Evolutionary conservation across 2,797 vertebrate species (phyloP).

Genomic region (Characodon lateralis): DNA sequence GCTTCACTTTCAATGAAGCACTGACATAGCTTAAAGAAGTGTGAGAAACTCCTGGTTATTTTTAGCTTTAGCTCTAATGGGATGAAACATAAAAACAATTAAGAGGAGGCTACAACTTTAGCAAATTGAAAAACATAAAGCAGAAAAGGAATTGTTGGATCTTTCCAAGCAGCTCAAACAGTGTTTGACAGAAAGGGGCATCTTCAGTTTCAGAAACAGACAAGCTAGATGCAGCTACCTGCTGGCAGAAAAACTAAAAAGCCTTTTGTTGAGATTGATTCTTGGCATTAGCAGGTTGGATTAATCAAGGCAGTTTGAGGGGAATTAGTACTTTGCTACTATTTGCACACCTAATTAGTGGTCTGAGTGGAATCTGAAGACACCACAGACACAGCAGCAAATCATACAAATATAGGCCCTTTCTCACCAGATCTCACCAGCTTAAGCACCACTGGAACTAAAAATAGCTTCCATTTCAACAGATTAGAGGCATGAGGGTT

Average conservation of each 20-base stretch:
- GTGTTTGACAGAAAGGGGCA: constrained; percentile 18
- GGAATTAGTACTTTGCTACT: constrained; percentile 64
- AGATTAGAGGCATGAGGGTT: constrained; percentile 25
- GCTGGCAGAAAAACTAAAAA: constrained; percentile 52
- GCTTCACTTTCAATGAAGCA: constrained; percentile 19
- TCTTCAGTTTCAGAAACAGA: constrained; percentile 32
- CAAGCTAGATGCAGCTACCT: constrained; percentile 44
- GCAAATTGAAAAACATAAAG: constrained; percentile 31
- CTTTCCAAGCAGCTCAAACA: constrained; percentile 13
- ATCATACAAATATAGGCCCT: constrained; percentile 39
- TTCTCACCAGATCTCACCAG: constrained; percentile 31
- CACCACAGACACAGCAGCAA: constrained; percentile 21
- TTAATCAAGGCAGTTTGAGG: constrained; percentile 62
- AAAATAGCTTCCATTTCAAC: constrained; percentile 36
- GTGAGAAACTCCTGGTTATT: constrained; percentile 52
- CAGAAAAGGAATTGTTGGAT: constrained; percentile 24
- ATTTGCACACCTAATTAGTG: constrained; percentile 64
- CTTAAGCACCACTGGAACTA: constrained; percentile 8
- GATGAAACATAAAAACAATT: constrained; percentile 29
- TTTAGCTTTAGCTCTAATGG: constrained; percentile 48
- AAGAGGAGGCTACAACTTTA: constrained; percentile 30
- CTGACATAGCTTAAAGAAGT: constrained; percentile 44
- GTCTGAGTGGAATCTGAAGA: constrained; percentile 51
- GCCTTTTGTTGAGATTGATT: constrained; percentile 57
- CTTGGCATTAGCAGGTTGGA: constrained; percentile 54